Percentiles rank a stretch among this genome's conserved stretches.
Conservation (phyloP, 2,888 invertebrate genomes). For the Chaitophorus viminalis region DNA sequence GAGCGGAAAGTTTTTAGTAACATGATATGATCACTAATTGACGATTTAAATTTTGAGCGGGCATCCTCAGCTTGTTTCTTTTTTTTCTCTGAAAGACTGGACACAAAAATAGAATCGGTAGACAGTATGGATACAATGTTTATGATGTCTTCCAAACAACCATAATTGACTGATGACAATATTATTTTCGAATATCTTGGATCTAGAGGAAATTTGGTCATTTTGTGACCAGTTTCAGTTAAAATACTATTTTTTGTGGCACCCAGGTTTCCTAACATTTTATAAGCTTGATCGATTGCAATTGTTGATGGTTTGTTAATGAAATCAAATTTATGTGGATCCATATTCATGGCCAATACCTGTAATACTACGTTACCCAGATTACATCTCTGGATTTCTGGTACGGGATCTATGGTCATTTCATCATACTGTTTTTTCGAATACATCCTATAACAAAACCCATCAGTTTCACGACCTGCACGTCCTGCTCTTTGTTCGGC, state of each 20-base stretch:
- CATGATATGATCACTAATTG: slow-evolving; percentile 92
- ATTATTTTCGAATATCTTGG: slow-evolving; percentile 87
- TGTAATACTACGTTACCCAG: slow-evolving; percentile 81
- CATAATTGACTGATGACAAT: slow-evolving; percentile 79
- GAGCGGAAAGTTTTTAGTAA: slow-evolving; percentile 87
- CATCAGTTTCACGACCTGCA: slow-evolving; percentile 87
- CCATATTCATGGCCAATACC: slow-evolving; percentile 84
- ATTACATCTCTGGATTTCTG: slow-evolving; percentile 86
- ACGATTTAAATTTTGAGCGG: slow-evolving; percentile 79
- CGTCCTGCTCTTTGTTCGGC: slow-evolving; percentile 93
- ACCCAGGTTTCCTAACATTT: slow-evolving; percentile 69
- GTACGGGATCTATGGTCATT: slow-evolving; percentile 78
- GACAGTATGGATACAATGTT: slow-evolving; percentile 89
- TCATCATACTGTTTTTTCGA: slow-evolving; percentile 79
- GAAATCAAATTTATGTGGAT: slow-evolving; percentile 86
- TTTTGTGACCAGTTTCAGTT: slow-evolving; percentile 82
- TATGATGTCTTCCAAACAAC: slow-evolving; percentile 80
- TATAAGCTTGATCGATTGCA: slow-evolving; percentile 66
- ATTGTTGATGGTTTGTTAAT: slow-evolving; percentile 87
- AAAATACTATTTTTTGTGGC: slow-evolving; percentile 78
- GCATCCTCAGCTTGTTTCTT: slow-evolving; percentile 80
- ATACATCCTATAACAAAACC: slow-evolving; percentile 87
- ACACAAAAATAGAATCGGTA: slow-evolving; percentile 86
- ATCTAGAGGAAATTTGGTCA: slow-evolving; percentile 92
- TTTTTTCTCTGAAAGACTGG: slow-evolving; percentile 72